Conservation (phyloP, 2,797 vertebrate species). For the Anguilla pacifica region DNA sequence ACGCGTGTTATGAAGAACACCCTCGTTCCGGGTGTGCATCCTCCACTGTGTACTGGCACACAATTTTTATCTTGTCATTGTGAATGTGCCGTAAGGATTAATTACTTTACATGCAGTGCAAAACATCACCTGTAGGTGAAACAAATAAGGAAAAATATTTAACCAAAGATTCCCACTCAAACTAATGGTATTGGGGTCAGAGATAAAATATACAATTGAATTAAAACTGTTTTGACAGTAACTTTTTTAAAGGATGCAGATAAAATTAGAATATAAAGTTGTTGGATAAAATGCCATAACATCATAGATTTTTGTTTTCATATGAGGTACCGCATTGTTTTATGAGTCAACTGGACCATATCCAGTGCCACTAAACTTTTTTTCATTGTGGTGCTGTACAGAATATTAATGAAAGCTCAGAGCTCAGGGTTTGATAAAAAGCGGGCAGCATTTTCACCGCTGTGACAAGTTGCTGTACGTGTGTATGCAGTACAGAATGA, state of each 20-base stretch:
- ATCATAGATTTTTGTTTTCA: not conserved
- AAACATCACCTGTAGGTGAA: not conserved
- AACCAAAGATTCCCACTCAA: not conserved
- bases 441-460: not conserved
- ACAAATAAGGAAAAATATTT: not conserved
- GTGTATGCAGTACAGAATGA: not conserved
- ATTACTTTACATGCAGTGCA: not conserved
- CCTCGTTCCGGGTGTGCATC: not conserved
- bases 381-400: not conserved
- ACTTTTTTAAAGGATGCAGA: not conserved
- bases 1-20: not conserved
- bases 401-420: not conserved
- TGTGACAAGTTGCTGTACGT: not conserved
- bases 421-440: not conserved
- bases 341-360: not conserved
- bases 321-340: not conserved
- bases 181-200: not conserved
- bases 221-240: not conserved
- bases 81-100: not conserved
- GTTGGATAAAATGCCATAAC: not conserved
- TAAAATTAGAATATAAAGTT: not conserved
- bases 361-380: not conserved
- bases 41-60: not conserved
- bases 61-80: not conserved
- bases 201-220: not conserved